Percentiles rank a stretch among this genome's conserved stretches.
Evolutionary conservation across 2,888 invertebrate species (phyloP).

Genomic region (Monoplex corrugatus): DNA sequence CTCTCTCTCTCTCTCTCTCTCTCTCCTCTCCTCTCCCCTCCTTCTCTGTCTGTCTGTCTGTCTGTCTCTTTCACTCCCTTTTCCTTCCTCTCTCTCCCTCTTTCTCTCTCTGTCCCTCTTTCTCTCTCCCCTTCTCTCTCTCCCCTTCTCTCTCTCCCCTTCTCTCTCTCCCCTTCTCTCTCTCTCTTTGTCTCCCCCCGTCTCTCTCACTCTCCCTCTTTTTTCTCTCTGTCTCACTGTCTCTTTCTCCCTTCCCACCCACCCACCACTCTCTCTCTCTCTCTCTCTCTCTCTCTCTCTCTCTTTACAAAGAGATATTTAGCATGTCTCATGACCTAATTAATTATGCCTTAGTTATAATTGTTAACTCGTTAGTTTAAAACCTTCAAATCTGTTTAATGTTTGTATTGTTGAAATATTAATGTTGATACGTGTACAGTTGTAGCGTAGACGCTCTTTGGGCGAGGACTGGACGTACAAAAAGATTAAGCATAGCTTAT

Average conservation of each 20-base stretch:
- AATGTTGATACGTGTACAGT: no score
- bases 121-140: slow-evolving; percentile 14
- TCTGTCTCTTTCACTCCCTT: neutral
- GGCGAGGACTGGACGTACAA: no score
- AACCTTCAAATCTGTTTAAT: no score
- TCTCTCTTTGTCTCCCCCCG: neutral
- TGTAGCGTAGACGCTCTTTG: no score
- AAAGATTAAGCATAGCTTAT: no score
- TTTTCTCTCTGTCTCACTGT: neutral
- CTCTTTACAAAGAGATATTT: no score
- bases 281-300: neutral
- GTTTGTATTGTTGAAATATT: no score
- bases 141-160: slow-evolving; percentile 26
- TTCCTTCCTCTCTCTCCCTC: slow-evolving; percentile 24
- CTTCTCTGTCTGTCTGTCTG: neutral
- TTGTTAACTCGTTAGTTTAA: no score
- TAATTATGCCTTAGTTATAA: no score
- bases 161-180: slow-evolving; percentile 16
- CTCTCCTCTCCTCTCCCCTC: neutral
- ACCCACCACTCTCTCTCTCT: neutral
- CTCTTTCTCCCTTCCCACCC: neutral
- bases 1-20: neutral
- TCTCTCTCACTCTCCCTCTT: neutral
- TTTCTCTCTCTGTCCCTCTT: neutral
- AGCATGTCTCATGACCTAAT: no score